Base-by-base conservation (phyloP, 2,888 invertebrate genomes). In the Clepsis dumicolana region DNA sequence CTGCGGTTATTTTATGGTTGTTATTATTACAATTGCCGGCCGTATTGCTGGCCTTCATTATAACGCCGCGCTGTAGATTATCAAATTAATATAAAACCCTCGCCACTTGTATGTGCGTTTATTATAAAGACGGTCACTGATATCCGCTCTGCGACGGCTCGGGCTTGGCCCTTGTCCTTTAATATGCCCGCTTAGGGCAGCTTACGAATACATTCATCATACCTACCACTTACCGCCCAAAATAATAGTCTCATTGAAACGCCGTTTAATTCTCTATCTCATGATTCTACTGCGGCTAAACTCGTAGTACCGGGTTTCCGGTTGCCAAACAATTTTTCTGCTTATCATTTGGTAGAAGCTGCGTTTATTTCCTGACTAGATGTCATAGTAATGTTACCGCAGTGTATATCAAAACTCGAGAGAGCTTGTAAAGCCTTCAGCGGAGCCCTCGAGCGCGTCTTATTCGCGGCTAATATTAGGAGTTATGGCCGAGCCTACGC, bases 381-480 rank as follows among this genome's bases (percentile, higher is more conserved):
- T 18, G 16, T 44, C 18, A 5, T 44, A 8, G 18, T 21, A 48
- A 12, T 21, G 48, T 21, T 0, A 12, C 18, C 44, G 48, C 21
- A 21, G 10, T n/a, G n/a, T 27, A 8, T 53, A 25, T 27, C 53
- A 27, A 56, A 65, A 41, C 29, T 59, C 59, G 21, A 60, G 52
- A 50, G 41, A 53, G 52, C 65, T 59, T 68, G 57, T 68, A 59
- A 68, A 64, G 57, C 24, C 62, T 62, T 67, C 67, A 52, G 38
- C 56, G 50, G 56, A 35, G 62, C 29, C 73, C 75, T 73, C 75
- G 71, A 73, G 74, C 73, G 75, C 80, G 79, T 80, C 77, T 77
- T 75, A 74, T 79, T 83, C 82, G 79, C 81, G 79, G 81, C 75
- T 78, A 84, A 84, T 85, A 84, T 85, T 80, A 82, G 84, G 87